Percentiles rank a stretch among this genome's conserved stretches.
These are phyloP conservation scores for Trichonephila inaurata DNA, from an alignment of 1,140 invertebrate genomes.

Conservation along the genomic window DNA sequence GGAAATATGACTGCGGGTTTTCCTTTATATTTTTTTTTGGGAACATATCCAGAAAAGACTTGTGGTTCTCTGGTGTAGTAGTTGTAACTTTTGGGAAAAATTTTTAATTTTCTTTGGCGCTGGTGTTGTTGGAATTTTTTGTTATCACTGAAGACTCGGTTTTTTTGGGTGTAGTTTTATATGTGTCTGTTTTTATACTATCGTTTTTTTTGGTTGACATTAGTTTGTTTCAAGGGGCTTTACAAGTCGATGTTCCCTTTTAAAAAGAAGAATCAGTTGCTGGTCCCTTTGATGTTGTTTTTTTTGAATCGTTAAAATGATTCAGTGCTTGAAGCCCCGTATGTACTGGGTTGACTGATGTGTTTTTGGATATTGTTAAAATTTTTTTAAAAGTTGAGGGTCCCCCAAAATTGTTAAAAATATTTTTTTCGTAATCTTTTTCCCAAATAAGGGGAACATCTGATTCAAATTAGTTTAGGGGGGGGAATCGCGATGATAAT, in stretches of 20 bases:
- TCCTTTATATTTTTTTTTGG: conserved; percentile 42
- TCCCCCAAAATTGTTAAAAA: conserved; percentile 41
- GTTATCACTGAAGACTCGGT: not conserved
- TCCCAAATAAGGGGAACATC: not conserved
- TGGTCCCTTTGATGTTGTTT: not conserved
- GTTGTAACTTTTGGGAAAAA: conserved; percentile 18
- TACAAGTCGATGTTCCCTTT: not conserved
- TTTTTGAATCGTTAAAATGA: not conserved
- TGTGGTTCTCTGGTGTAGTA: conserved; percentile 33
- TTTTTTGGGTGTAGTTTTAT: not conserved
- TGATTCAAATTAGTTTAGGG: not conserved
- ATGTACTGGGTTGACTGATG: not conserved
- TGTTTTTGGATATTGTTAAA: conserved; percentile 25
- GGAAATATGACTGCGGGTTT: not conserved
- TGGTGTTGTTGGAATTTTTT: not conserved
- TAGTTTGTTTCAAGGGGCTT: not conserved
- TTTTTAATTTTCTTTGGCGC: not conserved
- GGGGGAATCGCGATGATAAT: conserved; percentile 33
- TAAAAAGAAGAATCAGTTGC: not conserved
- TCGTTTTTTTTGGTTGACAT: not conserved
- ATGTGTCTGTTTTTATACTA: not conserved
- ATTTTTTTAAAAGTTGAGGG: not conserved
- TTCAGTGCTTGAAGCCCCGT: not conserved
- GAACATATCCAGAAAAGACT: conserved; percentile 61
- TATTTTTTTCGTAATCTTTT: conserved; percentile 62